Conservation (phyloP, 1,140 invertebrate genomes). For the Spodoptera frugiperda region DNA sequence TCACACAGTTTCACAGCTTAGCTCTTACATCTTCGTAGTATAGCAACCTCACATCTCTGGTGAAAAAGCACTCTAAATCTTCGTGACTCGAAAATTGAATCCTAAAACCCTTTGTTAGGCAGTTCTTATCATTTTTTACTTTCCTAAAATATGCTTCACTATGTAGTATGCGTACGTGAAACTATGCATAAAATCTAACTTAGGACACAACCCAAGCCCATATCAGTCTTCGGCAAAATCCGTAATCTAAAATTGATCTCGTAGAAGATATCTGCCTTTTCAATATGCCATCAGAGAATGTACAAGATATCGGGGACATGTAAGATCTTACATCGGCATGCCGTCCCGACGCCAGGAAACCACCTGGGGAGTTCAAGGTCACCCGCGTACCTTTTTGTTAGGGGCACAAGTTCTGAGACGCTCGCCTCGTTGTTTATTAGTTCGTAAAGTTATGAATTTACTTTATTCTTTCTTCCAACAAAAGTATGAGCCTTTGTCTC, state of each 20-base stretch:
- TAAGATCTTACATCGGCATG: constrained; percentile 21
- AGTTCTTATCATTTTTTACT: too few relatives aligned
- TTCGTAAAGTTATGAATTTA: background rate
- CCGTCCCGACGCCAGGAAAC: constrained; percentile 20
- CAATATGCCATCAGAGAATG: constrained; percentile 22
- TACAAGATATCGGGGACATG: constrained; percentile 1
- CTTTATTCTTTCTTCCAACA: background rate
- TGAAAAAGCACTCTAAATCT: too few relatives aligned
- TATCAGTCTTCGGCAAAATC: too few relatives aligned
- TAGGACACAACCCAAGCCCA: too few relatives aligned
- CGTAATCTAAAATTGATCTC: constrained; percentile 24
- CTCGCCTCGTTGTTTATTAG: background rate
- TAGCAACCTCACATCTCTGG: too few relatives aligned
- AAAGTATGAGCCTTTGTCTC: background rate
- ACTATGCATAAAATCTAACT: too few relatives aligned
- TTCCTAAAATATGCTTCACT: too few relatives aligned
- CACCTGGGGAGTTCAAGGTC: constrained; percentile 40
- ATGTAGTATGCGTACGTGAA: too few relatives aligned
- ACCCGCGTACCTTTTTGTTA: background rate
- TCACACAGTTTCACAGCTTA: too few relatives aligned
- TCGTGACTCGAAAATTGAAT: too few relatives aligned
- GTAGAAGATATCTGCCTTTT: constrained; percentile 16
- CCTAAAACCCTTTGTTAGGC: too few relatives aligned
- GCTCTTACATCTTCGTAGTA: too few relatives aligned
- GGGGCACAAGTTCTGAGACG: constrained; percentile 16